phyloP scores from a whole-genome alignment of 2,888 invertebrate species.

The Thysanoteuthis rhombus region DNA sequence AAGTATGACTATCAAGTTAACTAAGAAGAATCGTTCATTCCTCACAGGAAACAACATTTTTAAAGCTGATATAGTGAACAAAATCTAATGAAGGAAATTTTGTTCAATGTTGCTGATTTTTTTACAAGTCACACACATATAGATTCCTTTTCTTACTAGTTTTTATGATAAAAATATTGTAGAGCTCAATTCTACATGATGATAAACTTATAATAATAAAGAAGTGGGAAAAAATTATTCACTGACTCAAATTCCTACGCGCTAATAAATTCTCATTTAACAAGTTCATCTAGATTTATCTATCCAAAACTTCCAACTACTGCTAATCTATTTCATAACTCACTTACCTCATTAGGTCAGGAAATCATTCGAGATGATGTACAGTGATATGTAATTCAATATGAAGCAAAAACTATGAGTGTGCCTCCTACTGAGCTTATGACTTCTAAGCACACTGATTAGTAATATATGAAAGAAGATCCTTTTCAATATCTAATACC shows the following conservation, averaged over 20 bases:
- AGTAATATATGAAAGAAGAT: background rate
- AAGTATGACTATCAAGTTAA: too few relatives aligned
- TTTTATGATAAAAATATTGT: too few relatives aligned
- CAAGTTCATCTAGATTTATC: background rate
- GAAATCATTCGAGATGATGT: background rate
- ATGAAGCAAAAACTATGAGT: background rate
- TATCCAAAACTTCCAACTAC: background rate
- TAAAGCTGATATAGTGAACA: too few relatives aligned
- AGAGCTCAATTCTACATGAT: too few relatives aligned
- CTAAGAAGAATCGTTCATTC: too few relatives aligned
- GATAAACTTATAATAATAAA: background rate
- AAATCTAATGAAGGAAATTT: too few relatives aligned
- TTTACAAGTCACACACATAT: too few relatives aligned
- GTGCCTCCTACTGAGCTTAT: background rate
- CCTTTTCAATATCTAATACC: background rate
- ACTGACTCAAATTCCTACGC: background rate
- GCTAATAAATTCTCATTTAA: background rate
- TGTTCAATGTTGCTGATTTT: too few relatives aligned
- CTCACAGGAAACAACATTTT: too few relatives aligned
- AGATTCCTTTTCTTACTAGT: too few relatives aligned
- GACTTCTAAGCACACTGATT: background rate
- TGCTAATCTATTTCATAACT: background rate
- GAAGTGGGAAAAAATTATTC: background rate
- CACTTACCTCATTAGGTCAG: background rate
- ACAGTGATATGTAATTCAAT: background rate